Evolutionary conservation across 1,140 invertebrate genomes (phyloP).

Genomic region (Aethina tumida): DNA sequence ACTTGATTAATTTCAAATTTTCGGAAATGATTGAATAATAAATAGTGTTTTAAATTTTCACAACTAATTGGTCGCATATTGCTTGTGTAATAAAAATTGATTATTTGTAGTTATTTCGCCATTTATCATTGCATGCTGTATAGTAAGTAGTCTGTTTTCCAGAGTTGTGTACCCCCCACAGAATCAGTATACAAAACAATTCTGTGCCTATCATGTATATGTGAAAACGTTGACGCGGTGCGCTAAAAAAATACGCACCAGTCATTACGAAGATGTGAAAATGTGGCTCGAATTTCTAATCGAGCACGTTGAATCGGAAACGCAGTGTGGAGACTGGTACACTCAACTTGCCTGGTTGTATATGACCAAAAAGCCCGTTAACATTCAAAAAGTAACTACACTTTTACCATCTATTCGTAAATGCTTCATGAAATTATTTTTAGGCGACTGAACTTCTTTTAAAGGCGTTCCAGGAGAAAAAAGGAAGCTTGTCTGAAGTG

Average conservation of each 20-base stretch:
- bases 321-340: conserved; percentile 16
- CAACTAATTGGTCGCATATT: no score
- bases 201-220: conserved; percentile 16
- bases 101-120: no score
- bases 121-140: conserved; percentile 1
- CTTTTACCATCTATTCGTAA: not conserved
- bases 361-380: conserved; percentile 9
- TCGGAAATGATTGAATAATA: no score
- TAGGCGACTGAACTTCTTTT: conserved; percentile 1
- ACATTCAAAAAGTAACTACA: conserved; percentile 1
- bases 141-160: not conserved
- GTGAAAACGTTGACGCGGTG: conserved; percentile 6
- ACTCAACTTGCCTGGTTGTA: conserved; percentile 11
- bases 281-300: conserved; percentile 20
- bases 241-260: conserved; percentile 6
- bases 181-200: conserved; percentile 15
- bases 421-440: not conserved
- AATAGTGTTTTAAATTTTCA: no score
- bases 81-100: conserved; percentile 1
- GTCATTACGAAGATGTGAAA: conserved; percentile 12
- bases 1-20: no score
- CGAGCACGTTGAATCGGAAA: conserved; percentile 4
- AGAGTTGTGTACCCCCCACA: conserved; percentile 2
- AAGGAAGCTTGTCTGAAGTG: not conserved
- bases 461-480: not conserved